Evolutionary conservation across 2,797 vertebrate species (phyloP).

Genomic region (Malurus splendens): DNA sequence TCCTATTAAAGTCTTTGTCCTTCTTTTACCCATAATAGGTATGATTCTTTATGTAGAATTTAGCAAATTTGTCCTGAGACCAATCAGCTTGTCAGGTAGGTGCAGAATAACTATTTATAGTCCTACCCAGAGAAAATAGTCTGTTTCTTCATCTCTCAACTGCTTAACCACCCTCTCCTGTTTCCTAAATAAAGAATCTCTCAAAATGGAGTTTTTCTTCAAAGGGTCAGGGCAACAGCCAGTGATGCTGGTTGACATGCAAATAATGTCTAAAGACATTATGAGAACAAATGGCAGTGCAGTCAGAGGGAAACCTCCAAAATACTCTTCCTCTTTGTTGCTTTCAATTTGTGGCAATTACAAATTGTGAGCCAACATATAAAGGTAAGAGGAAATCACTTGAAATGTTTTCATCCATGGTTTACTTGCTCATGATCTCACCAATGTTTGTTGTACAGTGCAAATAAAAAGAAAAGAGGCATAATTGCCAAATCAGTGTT

Average conservation of each 20-base stretch:
- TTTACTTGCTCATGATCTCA: background rate
- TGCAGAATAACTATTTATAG: conserved; percentile 42
- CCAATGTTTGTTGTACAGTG: background rate
- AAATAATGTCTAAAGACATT: background rate
- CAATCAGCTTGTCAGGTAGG: conserved; percentile 38
- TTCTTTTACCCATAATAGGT: conserved; percentile 61
- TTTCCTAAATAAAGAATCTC: conserved; percentile 6
- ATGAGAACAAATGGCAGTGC: background rate
- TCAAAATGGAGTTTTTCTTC: background rate
- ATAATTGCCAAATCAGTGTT: background rate
- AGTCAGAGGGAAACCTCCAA: background rate
- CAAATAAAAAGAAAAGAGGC: background rate
- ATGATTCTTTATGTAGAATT: conserved; percentile 40
- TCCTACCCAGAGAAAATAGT: background rate
- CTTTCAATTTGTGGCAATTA: conserved; percentile 19
- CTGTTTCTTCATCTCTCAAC: background rate
- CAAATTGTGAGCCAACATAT: conserved; percentile 11
- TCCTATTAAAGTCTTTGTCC: background rate
- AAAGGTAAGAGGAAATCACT: conserved; percentile 34
- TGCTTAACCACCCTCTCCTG: background rate
- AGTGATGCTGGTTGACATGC: background rate
- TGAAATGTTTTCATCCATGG: conserved; percentile 2
- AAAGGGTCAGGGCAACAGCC: background rate
- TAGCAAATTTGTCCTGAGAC: conserved; percentile 35
- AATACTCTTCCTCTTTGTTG: background rate